Base-by-base conservation (phyloP, 2,888 invertebrate species). In the Agrotis segetum region DNA sequence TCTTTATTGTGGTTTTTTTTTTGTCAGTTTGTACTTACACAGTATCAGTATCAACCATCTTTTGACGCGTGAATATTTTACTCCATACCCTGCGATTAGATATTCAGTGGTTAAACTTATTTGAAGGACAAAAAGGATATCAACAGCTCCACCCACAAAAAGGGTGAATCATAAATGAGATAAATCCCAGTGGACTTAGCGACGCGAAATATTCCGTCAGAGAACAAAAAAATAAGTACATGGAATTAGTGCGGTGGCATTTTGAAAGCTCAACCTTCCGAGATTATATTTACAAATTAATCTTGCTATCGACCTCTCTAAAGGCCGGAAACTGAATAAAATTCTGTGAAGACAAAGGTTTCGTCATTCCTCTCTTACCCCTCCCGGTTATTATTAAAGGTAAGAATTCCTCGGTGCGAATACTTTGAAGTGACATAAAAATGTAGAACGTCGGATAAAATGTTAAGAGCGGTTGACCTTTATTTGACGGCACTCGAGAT, bases 341-440 rank as follows among this genome's bases (percentile, higher is more conserved):
- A 81, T 79, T 82, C 74, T 71, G 58, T 56, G 65, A 77, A 82
- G 74, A 80, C 76, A 83, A 83, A 78, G 74, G 74, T 29, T 72
- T 55, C 74, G 68, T 72, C 63, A 79, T 84, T 81, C 67, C 79
- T 67, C 74, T 79, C 75, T 81, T 75, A 82, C 76, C 71, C 75
- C 79, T 81, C 72, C 63, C 66, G 71, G 63, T 85, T 80, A 85
- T 87, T 84, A 87, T 85, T 83, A 88, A 83, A 85, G 75, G 71
- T 61, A 77, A 80, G 77, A 74, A 85, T 86, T 77, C 78, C 73
- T 77, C 63, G 49, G 82, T 74, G 81, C 72, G 77, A 85, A 88
- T 86, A 83, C 82, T 88, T 86, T 85, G 84, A 88, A 85, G 87
- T 83, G 74, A 80, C 85, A 82, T 81, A 84, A 86, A 86, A 88